A percentile compares a stretch with the other conserved stretches of the same genome.
phyloP scores from a whole-genome alignment of 2,113 vertebrate species.

The Chaetodon auriga region DNA sequence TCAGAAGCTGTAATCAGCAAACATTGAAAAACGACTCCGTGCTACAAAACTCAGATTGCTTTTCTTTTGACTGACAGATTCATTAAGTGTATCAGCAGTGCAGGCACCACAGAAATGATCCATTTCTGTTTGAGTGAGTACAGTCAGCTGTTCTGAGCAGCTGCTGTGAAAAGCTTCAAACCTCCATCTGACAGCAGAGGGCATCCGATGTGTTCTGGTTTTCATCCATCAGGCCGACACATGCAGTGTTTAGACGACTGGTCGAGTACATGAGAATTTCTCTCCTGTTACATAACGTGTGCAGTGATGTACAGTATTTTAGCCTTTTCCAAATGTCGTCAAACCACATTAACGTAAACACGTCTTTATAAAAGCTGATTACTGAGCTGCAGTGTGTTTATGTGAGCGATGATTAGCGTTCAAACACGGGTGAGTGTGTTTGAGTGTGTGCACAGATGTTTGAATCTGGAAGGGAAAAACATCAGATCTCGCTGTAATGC shows the following conservation, averaged over 20 bases:
- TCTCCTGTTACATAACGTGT: slow-evolving; percentile 11
- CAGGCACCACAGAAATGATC: too few species aligned
- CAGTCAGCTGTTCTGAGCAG: slow-evolving; percentile 6
- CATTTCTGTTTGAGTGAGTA: background rate
- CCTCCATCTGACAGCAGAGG: slow-evolving; percentile 44
- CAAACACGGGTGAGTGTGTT: background rate
- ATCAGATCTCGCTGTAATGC: slow-evolving; percentile 22
- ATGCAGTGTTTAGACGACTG: background rate
- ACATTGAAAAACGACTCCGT: background rate
- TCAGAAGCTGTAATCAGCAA: background rate
- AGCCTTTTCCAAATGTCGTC: background rate
- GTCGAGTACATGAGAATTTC: too few species aligned
- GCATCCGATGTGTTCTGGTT: background rate
- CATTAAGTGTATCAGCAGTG: background rate
- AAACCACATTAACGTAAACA: slow-evolving; percentile 12
- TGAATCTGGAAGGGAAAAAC: slow-evolving; percentile 5
- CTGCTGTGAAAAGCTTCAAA: background rate
- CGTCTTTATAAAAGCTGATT: slow-evolving; percentile 28
- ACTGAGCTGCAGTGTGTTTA: background rate
- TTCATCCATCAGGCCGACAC: background rate
- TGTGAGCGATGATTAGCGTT: background rate
- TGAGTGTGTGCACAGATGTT: slow-evolving; percentile 19
- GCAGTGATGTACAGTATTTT: background rate
- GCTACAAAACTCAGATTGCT: background rate
- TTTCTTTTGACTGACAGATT: background rate